Evolutionary conservation across 1,140 invertebrate genomes (phyloP).

Genomic region (Drosophila micromelanica): DNA sequence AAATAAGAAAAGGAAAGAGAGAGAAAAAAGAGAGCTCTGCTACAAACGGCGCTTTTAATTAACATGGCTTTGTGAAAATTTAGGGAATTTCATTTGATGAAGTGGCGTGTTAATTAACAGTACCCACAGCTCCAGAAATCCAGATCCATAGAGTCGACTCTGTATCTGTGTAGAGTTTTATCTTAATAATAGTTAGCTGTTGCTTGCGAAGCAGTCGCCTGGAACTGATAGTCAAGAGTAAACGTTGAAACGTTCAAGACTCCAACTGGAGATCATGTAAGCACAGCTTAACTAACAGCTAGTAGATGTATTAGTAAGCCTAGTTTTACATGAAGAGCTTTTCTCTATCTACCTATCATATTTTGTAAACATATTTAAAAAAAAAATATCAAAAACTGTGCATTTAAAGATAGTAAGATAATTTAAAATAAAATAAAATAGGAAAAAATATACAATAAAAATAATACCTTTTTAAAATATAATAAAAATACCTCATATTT

Average conservation of each 20-base stretch:
- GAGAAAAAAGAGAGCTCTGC: neutral
- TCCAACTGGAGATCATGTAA: neutral
- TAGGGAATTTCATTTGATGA: conserved; percentile 35
- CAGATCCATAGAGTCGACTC: conserved; percentile 9
- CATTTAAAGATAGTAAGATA: neutral
- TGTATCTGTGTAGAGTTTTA: neutral
- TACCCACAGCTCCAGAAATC: conserved; percentile 14
- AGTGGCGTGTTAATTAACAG: conserved; percentile 27
- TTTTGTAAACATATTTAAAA: neutral
- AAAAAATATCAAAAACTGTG: neutral
- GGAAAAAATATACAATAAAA: too few relatives aligned
- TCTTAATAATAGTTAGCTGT: conserved; percentile 1
- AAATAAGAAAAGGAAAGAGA: neutral
- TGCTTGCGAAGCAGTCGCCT: neutral
- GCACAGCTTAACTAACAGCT: neutral
- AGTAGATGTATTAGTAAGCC: neutral
- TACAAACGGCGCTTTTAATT: conserved; percentile 36
- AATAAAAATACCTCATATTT: too few relatives aligned
- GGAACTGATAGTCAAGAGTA: conserved; percentile 10
- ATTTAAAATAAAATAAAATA: too few relatives aligned
- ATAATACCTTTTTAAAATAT: too few relatives aligned
- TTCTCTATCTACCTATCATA: too few relatives aligned
- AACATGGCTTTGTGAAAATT: conserved; percentile 43
- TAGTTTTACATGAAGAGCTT: too few relatives aligned
- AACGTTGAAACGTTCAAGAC: neutral